These are phyloP conservation scores for Phataginus tetradactyla DNA, from an alignment of 2,797 vertebrate genomes.

Conservation along the genomic window DNA sequence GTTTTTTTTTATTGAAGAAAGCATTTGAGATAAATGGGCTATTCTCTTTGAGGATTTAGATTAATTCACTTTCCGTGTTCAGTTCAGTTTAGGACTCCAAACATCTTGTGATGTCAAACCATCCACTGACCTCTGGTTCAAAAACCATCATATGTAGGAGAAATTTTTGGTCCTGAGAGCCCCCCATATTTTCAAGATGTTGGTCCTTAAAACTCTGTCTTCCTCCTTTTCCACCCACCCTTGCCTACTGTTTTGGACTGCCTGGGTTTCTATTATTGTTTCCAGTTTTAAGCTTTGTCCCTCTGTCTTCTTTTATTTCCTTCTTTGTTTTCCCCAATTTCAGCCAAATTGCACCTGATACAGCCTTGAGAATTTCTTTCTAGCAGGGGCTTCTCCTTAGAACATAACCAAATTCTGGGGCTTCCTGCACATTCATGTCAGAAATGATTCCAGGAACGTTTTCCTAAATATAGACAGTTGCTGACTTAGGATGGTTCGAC, in stretches of 20 bases:
- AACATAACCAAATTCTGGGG: not conserved
- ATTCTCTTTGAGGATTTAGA: not conserved
- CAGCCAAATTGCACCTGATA: not conserved
- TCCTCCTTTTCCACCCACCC: not conserved
- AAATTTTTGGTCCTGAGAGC: not conserved
- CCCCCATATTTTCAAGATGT: not conserved
- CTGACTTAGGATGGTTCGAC: not conserved
- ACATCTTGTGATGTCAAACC: not conserved
- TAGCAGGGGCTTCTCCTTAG: not conserved
- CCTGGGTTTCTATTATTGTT: not conserved
- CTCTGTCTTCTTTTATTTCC: not conserved
- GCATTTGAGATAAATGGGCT: not conserved
- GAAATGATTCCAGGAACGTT: not conserved
- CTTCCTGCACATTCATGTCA: not conserved
- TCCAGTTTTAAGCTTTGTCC: not conserved
- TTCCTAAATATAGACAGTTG: not conserved
- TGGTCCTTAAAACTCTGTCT: not conserved
- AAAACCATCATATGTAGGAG: not conserved
- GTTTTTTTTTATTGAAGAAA: not conserved
- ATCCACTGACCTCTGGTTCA: not conserved
- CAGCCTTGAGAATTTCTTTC: not conserved
- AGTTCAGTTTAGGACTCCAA: slow-evolving; percentile 2
- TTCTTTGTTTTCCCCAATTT: not conserved
- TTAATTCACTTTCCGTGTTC: not conserved
- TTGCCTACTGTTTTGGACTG: not conserved